phyloP scores from a whole-genome alignment of 1,140 invertebrate species.

The Colletes gigas region DNA sequence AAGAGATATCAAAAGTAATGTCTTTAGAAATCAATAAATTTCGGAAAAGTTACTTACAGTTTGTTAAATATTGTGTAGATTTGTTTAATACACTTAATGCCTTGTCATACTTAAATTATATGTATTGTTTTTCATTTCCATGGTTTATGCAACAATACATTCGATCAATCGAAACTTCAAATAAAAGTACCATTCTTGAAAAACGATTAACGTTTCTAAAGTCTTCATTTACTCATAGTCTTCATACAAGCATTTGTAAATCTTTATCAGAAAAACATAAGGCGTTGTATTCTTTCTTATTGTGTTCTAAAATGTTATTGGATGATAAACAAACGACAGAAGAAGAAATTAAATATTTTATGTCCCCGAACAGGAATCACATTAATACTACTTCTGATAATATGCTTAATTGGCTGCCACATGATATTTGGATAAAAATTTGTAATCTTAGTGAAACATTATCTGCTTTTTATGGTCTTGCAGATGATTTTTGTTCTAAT shows the following conservation, averaged over 20 bases:
- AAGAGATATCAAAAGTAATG: slow-evolving; percentile 79
- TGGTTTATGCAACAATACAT: slow-evolving; percentile 87
- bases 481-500: slow-evolving; percentile 72
- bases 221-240: slow-evolving; percentile 83
- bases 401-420: slow-evolving; percentile 83
- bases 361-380: slow-evolving; percentile 80
- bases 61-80: slow-evolving; percentile 84
- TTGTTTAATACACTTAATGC: slow-evolving; percentile 86
- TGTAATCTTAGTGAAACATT: slow-evolving; percentile 81
- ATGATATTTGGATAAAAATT: slow-evolving; percentile 84
- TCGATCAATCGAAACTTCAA: slow-evolving; percentile 84
- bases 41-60: slow-evolving; percentile 83
- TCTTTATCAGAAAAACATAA: slow-evolving; percentile 88
- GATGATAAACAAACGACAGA: slow-evolving; percentile 81
- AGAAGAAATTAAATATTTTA: slow-evolving; percentile 83
- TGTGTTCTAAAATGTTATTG: slow-evolving; percentile 81
- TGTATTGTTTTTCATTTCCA: slow-evolving; percentile 86
- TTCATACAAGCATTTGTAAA: slow-evolving; percentile 85
- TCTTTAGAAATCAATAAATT: slow-evolving; percentile 81
- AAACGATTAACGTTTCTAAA: slow-evolving; percentile 83
- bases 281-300: slow-evolving; percentile 86
- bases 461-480: slow-evolving; percentile 78
- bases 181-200: slow-evolving; percentile 81
- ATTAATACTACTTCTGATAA: slow-evolving; percentile 75
- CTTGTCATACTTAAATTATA: slow-evolving; percentile 86